Conservation (phyloP, 2,888 invertebrate species). For the Orthosia cruda region DNA sequence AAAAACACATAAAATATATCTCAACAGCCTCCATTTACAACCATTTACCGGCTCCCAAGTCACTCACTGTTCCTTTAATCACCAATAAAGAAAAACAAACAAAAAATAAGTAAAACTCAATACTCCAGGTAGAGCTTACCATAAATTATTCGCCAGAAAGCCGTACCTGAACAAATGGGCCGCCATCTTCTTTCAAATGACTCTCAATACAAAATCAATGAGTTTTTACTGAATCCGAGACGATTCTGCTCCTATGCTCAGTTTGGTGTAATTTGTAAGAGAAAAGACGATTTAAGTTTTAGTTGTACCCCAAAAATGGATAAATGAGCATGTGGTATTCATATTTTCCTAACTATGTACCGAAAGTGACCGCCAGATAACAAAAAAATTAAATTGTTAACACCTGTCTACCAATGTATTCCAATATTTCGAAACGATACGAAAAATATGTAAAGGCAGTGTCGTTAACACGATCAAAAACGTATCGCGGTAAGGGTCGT, state of each 20-base stretch:
- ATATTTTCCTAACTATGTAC: no score
- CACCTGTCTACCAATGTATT: no score
- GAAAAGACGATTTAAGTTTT: neutral
- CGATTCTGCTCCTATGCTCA: constrained; percentile 58
- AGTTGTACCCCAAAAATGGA: no score
- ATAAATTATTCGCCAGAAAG: constrained; percentile 73
- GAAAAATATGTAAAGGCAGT: no score
- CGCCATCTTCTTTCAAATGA: constrained; percentile 79
- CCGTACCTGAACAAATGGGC: constrained; percentile 67
- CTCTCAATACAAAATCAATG: constrained; percentile 86
- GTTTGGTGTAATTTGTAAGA: constrained; percentile 63
- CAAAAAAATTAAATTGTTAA: no score
- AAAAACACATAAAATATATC: neutral
- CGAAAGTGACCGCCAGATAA: no score
- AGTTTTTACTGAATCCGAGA: constrained; percentile 77
- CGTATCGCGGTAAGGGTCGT: no score
- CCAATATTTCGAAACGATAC: no score
- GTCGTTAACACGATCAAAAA: no score
- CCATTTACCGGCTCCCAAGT: neutral
- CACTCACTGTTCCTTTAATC: constrained; percentile 17
- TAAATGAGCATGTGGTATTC: no score
- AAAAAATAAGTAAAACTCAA: constrained; percentile 51
- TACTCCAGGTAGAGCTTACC: constrained; percentile 58
- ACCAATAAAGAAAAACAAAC: constrained; percentile 41
- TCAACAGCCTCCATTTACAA: constrained; percentile 5